A percentile compares a stretch with the other conserved stretches of the same genome.
Conservation (phyloP, 2,797 vertebrate genomes). For the Chrosomus eos region DNA sequence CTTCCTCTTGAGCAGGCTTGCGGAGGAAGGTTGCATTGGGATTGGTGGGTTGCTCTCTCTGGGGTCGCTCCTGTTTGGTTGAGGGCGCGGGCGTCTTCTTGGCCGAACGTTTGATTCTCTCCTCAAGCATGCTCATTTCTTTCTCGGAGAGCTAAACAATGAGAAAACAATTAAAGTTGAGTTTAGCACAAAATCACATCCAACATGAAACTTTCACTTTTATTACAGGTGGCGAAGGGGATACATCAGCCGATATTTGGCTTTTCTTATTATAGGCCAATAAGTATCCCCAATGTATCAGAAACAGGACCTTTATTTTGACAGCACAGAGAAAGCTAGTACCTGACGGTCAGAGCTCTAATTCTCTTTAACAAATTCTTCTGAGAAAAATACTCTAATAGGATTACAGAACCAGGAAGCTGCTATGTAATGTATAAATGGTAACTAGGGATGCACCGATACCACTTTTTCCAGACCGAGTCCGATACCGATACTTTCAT, state of each 20-base stretch:
- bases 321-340: neutral
- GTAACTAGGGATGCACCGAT: too few relatives aligned
- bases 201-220: neutral
- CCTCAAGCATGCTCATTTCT: constrained; percentile 99
- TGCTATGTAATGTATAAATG: too few relatives aligned
- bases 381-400: too few relatives aligned
- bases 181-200: neutral
- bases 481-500: too few relatives aligned
- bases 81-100: constrained; percentile 86
- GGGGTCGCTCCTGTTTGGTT: constrained; percentile 86
- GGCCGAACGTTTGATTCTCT: constrained; percentile 95
- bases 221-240: neutral
- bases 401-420: too few relatives aligned
- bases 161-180: neutral
- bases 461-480: too few relatives aligned
- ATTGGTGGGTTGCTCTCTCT: constrained; percentile 79
- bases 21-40: constrained; percentile 83
- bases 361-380: too few relatives aligned
- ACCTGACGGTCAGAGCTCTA: neutral
- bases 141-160: constrained; percentile 91
- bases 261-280: neutral
- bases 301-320: neutral
- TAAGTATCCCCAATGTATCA: rapidly evolving
- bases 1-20: constrained; percentile 88
- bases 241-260: neutral